Conservation (phyloP, 2,888 invertebrate species). For the Metallyticus violacea region DNA sequence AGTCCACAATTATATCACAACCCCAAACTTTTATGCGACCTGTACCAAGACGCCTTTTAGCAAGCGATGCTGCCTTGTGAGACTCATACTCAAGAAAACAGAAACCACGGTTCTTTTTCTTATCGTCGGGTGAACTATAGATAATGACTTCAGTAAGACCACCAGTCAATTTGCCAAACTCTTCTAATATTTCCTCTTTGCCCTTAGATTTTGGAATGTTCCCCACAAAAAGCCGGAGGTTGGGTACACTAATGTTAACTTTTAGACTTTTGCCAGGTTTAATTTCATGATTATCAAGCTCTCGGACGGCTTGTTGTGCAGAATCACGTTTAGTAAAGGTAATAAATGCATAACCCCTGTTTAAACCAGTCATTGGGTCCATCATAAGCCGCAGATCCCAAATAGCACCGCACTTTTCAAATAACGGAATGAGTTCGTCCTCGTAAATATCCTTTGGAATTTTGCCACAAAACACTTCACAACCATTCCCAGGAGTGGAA, state of each 20-base stretch:
- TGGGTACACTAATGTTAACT: conserved; percentile 99
- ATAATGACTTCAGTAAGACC: conserved; percentile 98
- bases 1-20: conserved; percentile 99
- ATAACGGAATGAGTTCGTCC: conserved; percentile 96
- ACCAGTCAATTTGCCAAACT: conserved; percentile 99
- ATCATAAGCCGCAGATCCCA: conserved; percentile 99
- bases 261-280: conserved; percentile 99
- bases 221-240: conserved; percentile 99
- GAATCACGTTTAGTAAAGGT: conserved; percentile 92
- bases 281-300: conserved; percentile 99
- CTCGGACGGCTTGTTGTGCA: conserved; percentile 91
- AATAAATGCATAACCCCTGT: conserved; percentile 98
- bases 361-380: conserved; percentile 98
- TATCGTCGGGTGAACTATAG: conserved; percentile 98
- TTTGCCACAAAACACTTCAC: conserved; percentile 99
- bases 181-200: conserved; percentile 99
- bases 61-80: conserved; percentile 97
- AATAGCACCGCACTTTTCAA: conserved; percentile 95
- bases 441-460: conserved; percentile 99
- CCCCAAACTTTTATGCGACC: conserved; percentile 97
- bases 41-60: conserved; percentile 91
- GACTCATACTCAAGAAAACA: conserved; percentile 99
- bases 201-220: conserved; percentile 99
- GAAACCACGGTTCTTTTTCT: conserved; percentile 99
- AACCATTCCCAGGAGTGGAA: conserved; percentile 87